These are phyloP conservation scores for Falco novaeseelandiae DNA, from an alignment of 2,797 vertebrate genomes.

Conservation along the genomic window DNA sequence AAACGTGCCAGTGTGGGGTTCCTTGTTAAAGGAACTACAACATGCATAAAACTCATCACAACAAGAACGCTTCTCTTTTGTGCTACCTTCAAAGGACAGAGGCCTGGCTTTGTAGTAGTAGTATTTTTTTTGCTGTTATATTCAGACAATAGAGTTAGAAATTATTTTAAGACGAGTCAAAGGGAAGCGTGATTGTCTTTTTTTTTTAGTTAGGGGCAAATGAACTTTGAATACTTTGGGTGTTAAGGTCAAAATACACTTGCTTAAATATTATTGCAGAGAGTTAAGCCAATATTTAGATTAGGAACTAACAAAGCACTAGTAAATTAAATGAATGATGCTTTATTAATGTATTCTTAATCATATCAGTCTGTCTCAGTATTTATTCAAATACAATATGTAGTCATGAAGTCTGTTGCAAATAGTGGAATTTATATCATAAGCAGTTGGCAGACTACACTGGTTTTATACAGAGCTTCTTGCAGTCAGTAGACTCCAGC, in stretches of 20 bases:
- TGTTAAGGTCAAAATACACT: not conserved
- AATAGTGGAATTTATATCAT: not conserved
- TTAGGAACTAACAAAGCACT: not conserved
- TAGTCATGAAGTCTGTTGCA: not conserved
- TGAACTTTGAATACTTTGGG: not conserved
- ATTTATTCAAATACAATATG: constrained; percentile 43
- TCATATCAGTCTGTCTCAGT: constrained; percentile 7
- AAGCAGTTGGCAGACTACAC: not conserved
- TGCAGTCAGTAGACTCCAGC: not conserved
- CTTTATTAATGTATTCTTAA: not conserved
- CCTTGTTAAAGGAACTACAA: not conserved
- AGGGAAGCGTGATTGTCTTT: not conserved
- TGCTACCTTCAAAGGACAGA: not conserved
- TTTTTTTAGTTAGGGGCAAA: not conserved
- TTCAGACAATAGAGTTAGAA: constrained; percentile 8
- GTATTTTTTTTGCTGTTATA: not conserved
- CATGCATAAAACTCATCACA: not conserved
- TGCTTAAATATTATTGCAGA: not conserved
- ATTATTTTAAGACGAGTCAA: not conserved
- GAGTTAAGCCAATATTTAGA: not conserved
- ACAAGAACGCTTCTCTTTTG: not conserved
- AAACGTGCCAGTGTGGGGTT: not conserved
- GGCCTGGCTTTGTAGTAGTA: not conserved
- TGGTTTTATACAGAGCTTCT: not conserved
- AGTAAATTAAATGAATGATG: not conserved